Percentiles rank a stretch among this genome's conserved stretches.
These are phyloP conservation scores for Gorsachius goisagi DNA, from an alignment of 2,113 vertebrate species.

Conservation along the genomic window DNA sequence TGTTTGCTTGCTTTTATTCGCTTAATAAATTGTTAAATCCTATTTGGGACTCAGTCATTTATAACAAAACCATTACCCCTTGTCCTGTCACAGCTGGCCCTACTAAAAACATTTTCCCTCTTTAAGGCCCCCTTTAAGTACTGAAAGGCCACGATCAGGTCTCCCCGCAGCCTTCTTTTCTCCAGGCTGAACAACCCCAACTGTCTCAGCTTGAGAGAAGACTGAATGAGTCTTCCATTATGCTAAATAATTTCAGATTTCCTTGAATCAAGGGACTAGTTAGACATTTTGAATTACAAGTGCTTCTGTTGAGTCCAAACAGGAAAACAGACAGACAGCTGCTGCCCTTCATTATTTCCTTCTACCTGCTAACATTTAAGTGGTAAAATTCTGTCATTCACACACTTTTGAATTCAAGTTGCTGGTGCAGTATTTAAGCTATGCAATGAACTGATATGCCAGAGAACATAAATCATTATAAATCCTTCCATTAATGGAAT, in stretches of 20 bases:
- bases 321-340: background rate
- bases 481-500: background rate
- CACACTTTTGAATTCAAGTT: background rate
- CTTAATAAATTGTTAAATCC: too few relatives aligned
- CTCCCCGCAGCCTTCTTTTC: too few relatives aligned
- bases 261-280: background rate
- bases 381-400: background rate
- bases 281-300: background rate
- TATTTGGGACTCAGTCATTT: too few relatives aligned
- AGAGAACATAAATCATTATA: background rate
- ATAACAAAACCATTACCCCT: too few relatives aligned
- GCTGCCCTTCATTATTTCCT: background rate
- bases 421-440: background rate
- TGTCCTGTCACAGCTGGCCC: too few relatives aligned
- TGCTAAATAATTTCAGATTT: background rate
- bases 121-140: too few relatives aligned
- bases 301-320: background rate
- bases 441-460: background rate
- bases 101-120: too few relatives aligned
- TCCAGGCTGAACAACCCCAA: too few relatives aligned
- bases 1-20: too few relatives aligned
- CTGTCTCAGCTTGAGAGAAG: background rate
- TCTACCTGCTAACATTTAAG: background rate
- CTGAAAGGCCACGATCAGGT: too few relatives aligned
- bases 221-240: background rate